phyloP scores from a whole-genome alignment of 2,888 invertebrate genomes.

The Gortyna flavago region DNA sequence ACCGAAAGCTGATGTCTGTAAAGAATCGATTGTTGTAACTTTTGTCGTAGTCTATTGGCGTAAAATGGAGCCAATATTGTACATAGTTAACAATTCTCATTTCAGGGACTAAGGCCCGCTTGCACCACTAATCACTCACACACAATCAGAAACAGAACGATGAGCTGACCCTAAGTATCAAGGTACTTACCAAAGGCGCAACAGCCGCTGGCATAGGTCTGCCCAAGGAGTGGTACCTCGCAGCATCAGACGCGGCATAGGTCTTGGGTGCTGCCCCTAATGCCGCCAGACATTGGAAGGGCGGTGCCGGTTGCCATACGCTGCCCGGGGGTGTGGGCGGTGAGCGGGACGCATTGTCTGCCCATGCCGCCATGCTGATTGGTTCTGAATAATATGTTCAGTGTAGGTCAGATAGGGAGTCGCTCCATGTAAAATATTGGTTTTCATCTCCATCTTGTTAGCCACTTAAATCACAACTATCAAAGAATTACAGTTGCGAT shows the following conservation, averaged over 20 bases:
- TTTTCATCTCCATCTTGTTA: background rate
- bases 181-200: constrained; percentile 69
- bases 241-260: constrained; percentile 82
- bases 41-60: too few relatives aligned
- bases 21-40: background rate
- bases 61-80: background rate
- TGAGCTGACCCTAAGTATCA: constrained; percentile 16
- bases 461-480: background rate
- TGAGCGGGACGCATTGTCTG: constrained; percentile 73
- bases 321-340: constrained; percentile 85
- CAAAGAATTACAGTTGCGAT: background rate
- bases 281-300: constrained; percentile 84
- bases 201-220: constrained; percentile 75
- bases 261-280: constrained; percentile 84
- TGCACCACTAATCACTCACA: background rate
- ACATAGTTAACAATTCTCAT: background rate
- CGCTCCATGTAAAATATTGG: background rate
- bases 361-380: constrained; percentile 74
- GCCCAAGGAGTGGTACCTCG: constrained; percentile 84
- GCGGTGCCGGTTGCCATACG: constrained; percentile 86
- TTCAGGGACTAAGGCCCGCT: background rate
- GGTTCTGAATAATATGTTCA: constrained; percentile 69
- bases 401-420: background rate
- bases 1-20: constrained; percentile 54
- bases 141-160: background rate